Base-by-base conservation (phyloP, 2,888 invertebrate species). In the Cerastis rubricosa region DNA sequence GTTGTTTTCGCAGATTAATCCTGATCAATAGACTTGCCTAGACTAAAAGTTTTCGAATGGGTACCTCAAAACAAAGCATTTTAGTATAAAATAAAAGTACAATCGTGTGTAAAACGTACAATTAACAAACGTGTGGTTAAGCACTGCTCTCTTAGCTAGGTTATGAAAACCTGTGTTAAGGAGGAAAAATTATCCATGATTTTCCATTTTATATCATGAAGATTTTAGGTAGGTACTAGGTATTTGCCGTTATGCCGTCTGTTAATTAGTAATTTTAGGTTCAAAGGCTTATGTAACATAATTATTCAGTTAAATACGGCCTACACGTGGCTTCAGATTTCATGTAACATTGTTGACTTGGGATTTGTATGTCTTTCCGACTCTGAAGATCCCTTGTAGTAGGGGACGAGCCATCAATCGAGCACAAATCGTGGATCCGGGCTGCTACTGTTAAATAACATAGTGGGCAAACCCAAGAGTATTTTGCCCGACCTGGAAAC, bases 341-440 rank as follows among this genome's bases (percentile, higher is more conserved):
- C 17, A 72, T 68, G 7, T 63, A 54, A 49, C 22, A 61, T 45
- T 61, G 17, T 67, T 67, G 67, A 67, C 17, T 67, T 51, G 43
- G 4, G 40, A 40, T 47, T 40, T 22, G 7, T 54, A 47, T 76
- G 25, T 25, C 17, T 54, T n/a, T 35, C 4, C 12, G 0, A 45
- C 19, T 14, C 51, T 7, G 14, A 57, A 29, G 8, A 25, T n/a
- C 54, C n/a, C 54, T 54, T n/a, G n/a, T n/a, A n/a, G 1, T 57
- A 57, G 12, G n/a, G n/a, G 4, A 14, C 12, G 12, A 54, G 2
- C n/a, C 25, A 14, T 54, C 54, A 54, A 9, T n/a, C 0, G 49
- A 19, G 19, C n/a, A n/a, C 54, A 54, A 25, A 57, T 25, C 57
- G 2, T 25, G 57, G 7, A n/a, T 54, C 11, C 5, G 54, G 0